A percentile compares a stretch with the other conserved stretches of the same genome.
Evolutionary conservation across 2,113 vertebrate species (phyloP).

Genomic region (Centropus bengalensis): DNA sequence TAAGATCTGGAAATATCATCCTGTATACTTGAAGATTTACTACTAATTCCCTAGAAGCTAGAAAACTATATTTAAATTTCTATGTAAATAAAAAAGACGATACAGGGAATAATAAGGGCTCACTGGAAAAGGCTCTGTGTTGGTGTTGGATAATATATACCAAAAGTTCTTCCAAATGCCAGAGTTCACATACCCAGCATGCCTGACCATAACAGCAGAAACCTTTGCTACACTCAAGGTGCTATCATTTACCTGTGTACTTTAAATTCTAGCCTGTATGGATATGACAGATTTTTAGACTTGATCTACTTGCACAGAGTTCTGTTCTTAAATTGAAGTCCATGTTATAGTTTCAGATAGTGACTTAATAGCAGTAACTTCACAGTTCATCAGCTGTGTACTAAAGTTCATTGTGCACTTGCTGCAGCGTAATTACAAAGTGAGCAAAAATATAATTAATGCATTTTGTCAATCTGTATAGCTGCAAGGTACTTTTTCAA

Average conservation of each 20-base stretch:
- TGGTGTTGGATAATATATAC: not conserved
- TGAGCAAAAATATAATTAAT: slow-evolving; percentile 81
- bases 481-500: slow-evolving; percentile 85
- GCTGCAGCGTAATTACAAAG: slow-evolving; percentile 81
- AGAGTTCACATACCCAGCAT: not conserved
- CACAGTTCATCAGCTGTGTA: slow-evolving; percentile 80
- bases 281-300: not conserved
- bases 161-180: not conserved
- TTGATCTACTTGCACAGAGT: not conserved
- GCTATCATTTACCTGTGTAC: not conserved
- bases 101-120: not conserved
- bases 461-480: slow-evolving; percentile 84
- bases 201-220: not conserved
- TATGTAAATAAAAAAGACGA: not conserved
- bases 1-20: not conserved
- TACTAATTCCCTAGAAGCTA: not conserved
- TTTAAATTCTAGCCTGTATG: slow-evolving; percentile 11
- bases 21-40: not conserved
- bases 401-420: slow-evolving; percentile 76
- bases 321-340: slow-evolving; percentile 41
- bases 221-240: not conserved
- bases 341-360: slow-evolving; percentile 35
- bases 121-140: not conserved
- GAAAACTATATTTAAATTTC: not conserved
- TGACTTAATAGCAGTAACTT: slow-evolving; percentile 75